These are phyloP conservation scores for Lepidurus apus DNA, from an alignment of 1,140 invertebrate species.

Conservation along the genomic window DNA sequence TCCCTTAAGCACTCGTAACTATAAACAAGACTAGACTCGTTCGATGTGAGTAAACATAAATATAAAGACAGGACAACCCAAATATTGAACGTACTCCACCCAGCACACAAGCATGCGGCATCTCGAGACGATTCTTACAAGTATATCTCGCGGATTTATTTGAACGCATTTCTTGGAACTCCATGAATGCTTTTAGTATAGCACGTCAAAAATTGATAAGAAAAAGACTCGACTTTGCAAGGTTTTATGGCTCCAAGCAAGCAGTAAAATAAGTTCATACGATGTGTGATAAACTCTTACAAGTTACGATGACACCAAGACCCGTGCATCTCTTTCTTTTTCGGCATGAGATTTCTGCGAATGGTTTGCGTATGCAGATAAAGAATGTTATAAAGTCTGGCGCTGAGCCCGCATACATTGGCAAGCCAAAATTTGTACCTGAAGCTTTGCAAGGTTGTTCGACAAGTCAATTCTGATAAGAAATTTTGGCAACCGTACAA, in stretches of 20 bases:
- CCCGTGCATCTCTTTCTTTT: background rate
- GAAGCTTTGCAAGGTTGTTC: background rate
- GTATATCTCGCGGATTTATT: background rate
- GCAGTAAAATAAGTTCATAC: too few species aligned
- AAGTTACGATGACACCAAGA: constrained; percentile 7
- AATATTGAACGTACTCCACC: background rate
- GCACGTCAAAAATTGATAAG: too few species aligned
- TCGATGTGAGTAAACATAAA: too few species aligned
- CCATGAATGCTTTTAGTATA: background rate
- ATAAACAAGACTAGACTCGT: too few species aligned
- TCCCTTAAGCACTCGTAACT: too few species aligned
- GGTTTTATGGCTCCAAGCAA: background rate
- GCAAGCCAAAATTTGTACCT: background rate
- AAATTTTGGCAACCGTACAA: background rate
- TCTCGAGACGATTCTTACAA: background rate
- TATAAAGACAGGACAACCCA: too few species aligned
- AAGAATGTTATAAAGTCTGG: background rate
- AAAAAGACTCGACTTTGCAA: background rate
- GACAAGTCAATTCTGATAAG: background rate
- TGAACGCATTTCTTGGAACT: background rate
- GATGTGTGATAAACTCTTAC: background rate
- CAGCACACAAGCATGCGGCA: background rate
- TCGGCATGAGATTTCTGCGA: background rate
- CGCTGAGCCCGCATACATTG: background rate
- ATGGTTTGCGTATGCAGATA: constrained; percentile 4